Base-by-base conservation (phyloP, 2,797 vertebrate genomes). In the Cyclura pinguis region DNA sequence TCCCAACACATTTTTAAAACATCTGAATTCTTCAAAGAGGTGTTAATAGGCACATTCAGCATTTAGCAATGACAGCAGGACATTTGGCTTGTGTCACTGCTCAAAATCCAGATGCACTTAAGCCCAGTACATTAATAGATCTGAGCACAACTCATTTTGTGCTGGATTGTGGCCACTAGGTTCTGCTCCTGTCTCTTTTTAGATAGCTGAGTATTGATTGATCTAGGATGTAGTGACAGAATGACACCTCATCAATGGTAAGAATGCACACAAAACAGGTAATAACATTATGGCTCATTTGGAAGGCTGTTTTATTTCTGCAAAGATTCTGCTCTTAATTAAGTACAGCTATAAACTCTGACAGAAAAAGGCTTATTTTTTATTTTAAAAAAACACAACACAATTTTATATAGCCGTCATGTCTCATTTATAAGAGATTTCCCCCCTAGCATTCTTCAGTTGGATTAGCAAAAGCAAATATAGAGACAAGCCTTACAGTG, bases 401-500 rank as follows among this genome's bases (percentile, higher is more conserved):
- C 42, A 50, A 78, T 47, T 27, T 29, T 50, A 22, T 57, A 86
- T 7, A 86, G 22, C 57, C 95, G 89, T 88, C 92, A 92, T 93
- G 95, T 93, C 88, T 94, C 93, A 92, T 95, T 95, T 95, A 96
- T 95, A 91, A 90, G 42, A 86, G 59, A 0, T 86, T 50, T 29
- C 14, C 76, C 93, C 95, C 82, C 92, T 94, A 95, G 90, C 92
- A 89, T 96, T 95, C 88, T 96, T 96, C 84, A 93, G 81, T 90
- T 94, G 91, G 95, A 95, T 96, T 97, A 95, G 91, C 69, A 84
- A 96, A 95, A 93, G 93, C 92, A 96, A 96, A 95, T 90, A 95
- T 85, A 91, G 95, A 93, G 96, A 96, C 24, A 72, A 35, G 59
- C n/a, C 22, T 76, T 10, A 95, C 85, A 95, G 94, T 94, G 88